Base-by-base conservation (phyloP, 2,113 vertebrate genomes). In the Calyptomena viridis region DNA sequence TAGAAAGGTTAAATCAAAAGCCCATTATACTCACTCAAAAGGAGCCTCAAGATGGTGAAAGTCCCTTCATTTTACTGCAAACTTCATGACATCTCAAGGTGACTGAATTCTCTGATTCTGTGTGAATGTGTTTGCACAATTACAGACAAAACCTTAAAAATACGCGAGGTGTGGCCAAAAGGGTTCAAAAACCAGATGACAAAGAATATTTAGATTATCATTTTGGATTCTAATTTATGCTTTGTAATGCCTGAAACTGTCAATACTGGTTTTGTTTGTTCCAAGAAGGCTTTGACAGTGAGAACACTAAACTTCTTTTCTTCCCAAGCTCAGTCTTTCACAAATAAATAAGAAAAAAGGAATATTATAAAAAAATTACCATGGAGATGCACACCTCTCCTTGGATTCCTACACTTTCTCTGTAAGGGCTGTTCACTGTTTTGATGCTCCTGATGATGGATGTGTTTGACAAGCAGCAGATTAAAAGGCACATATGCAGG, bases 231-330 rank as follows among this genome's bases (percentile, higher is more conserved):
- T 95, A 95, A 94, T 93, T 82, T 91, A 94, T 85, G 77, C 87
- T 95, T 91, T 80, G 53, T 85, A 85, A 95, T 69, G 72, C 63
- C 84, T 77, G 44, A 49, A 91, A 92, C 93, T 55, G 71, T 94
- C 91, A 80, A 31, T 92, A 94, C 92, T 90, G 79, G 94, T 95
- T 95, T 75, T 84, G 90, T 93, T 90, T 84, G 94, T 84, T 97
- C 72, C 52, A 37, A 72, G 75, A 91, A 94, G 90, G 79, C 60
- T 84, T 82, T 1, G 8, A 12, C 79, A 96, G 91, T 87, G 91
- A 93, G 91, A 95, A 96, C 59, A 24, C 25, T 22, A 31, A 81
- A 56, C 15, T 16, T 6, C 22, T 77, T 62, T 42, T 56, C 92
- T 96, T 95, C 95, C 86, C 91, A 94, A 95, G 91, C 84, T 72